phyloP scores from a whole-genome alignment of 2,113 vertebrate species.

The Otus sunia region DNA sequence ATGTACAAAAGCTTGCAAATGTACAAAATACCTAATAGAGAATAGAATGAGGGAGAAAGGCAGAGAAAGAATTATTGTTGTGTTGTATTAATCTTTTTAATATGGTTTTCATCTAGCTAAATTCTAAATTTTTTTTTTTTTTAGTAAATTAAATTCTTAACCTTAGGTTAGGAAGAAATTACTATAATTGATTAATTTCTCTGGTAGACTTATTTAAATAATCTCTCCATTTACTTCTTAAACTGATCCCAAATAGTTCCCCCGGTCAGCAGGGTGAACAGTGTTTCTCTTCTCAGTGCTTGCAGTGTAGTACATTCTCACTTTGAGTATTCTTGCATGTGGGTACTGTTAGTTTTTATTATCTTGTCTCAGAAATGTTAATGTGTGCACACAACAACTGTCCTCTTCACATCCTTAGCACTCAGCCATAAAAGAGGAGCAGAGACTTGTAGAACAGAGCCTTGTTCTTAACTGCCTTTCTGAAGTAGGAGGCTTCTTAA shows the following conservation, averaged over 20 bases:
- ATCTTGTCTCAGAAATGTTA: neutral
- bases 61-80: neutral
- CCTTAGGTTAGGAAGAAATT: neutral
- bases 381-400: neutral
- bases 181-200: neutral
- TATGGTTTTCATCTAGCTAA: neutral
- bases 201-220: neutral
- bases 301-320: neutral
- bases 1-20: neutral
- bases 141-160: neutral
- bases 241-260: neutral
- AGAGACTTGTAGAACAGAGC: neutral
- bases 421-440: neutral
- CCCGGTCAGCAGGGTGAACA: neutral
- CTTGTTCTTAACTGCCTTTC: neutral
- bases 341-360: neutral
- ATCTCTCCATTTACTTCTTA: neutral
- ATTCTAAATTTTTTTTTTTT: neutral
- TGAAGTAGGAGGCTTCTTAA: neutral
- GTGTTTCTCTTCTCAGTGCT: neutral
- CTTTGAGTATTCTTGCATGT: neutral
- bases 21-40: neutral
- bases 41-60: neutral
- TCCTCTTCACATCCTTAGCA: neutral
- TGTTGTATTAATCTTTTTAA: neutral